Base-by-base conservation (phyloP, 2,888 invertebrate genomes). In the Matsumyia berberina region DNA sequence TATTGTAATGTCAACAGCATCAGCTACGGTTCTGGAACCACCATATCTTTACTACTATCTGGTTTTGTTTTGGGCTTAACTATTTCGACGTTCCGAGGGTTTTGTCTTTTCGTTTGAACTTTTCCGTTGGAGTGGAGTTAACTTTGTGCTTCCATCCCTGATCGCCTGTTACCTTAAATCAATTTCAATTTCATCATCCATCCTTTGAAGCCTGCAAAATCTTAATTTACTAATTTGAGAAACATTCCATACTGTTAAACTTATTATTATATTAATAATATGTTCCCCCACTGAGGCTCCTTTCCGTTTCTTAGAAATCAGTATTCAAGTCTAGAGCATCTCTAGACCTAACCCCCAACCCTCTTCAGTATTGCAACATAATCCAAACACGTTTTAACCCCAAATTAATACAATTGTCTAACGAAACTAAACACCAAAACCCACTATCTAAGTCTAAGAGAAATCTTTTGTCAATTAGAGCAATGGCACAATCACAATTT, bases 401-500 rank as follows among this genome's bases (percentile, higher is more conserved):
- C 62, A 24, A 55, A 29, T 78, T 39, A 70, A 70, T 70, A 46
- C 70, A 78, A 15, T 37, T 35, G 0, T 24, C 24, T 24, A 24
- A 24, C 24, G 24, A 31, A 62, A 33, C 15, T 33, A 46, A 64
- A 31, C n/a, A 51, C 35, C 33, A 44, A n/a, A 49, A 49, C n/a
- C n/a, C 2, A 15, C 24, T 44, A 24, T 46, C 37, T 8, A 35
- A 69, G 9, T 42, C 12, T 31, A 57, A 35, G 46, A 33, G 31
- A 29, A 64, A 58, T 24, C 7, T 4, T 49, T 55, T 78, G 78
- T 78, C 78, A 78, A 78, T 78, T 78, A 78, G 5, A n/a, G n/a
- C n/a, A 15, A 51, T 57, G 62, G 70, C 33, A 49, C 46, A 70
- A 33, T 44, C n/a, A 8, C 35, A 12, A 49, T 31, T 53, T 39